Conservation (phyloP, 2,888 invertebrate genomes). For the Eurytoma californica region DNA sequence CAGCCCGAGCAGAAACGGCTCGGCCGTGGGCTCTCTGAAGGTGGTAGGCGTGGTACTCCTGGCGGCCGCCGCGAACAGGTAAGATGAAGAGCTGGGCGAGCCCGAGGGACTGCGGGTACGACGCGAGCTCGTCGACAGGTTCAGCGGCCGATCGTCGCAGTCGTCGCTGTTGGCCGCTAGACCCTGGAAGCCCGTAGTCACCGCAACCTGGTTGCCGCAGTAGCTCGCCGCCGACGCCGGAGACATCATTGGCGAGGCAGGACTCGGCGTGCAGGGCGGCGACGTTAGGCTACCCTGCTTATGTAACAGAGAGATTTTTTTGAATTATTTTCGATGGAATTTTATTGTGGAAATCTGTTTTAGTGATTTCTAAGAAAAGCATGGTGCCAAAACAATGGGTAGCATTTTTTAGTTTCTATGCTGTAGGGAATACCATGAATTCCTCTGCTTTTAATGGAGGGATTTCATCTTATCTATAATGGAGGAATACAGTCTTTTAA, state of each 20-base stretch:
- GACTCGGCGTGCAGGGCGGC: slow-evolving; percentile 64
- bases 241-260: slow-evolving; percentile 64
- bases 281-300: slow-evolving; percentile 62
- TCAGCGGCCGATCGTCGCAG: slow-evolving; percentile 73
- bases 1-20: slow-evolving; percentile 60
- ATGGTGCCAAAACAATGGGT: too few relatives aligned
- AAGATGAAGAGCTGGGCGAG: slow-evolving; percentile 54
- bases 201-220: slow-evolving; percentile 28
- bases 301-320: neutral
- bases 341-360: too few relatives aligned
- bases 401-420: too few relatives aligned
- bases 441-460: too few relatives aligned
- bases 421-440: too few relatives aligned
- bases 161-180: slow-evolving; percentile 59
- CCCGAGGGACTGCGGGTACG: slow-evolving; percentile 61
- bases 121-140: slow-evolving; percentile 65
- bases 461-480: too few relatives aligned
- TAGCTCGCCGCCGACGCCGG: slow-evolving; percentile 60
- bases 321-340: too few relatives aligned
- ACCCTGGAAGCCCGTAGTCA: slow-evolving; percentile 31
- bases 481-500: too few relatives aligned
- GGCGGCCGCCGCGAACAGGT: slow-evolving; percentile 7
- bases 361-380: too few relatives aligned
- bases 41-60: slow-evolving; percentile 51
- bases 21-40: slow-evolving; percentile 63